These are phyloP conservation scores for Drosophila auraria DNA, from an alignment of 1,140 invertebrate genomes.

Conservation along the genomic window DNA sequence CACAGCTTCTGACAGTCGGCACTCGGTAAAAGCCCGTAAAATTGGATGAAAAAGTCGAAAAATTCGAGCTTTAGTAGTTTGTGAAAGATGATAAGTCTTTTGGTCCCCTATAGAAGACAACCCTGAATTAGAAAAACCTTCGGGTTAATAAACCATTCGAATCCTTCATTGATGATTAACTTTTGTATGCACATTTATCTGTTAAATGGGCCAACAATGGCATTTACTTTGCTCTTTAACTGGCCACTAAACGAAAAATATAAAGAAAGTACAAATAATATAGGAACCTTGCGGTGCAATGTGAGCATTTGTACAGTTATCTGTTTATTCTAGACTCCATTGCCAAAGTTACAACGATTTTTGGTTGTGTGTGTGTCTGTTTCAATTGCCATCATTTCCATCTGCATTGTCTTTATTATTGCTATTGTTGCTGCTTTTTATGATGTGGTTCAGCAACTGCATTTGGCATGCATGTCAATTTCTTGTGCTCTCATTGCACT, in stretches of 20 bases:
- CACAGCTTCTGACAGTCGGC: constrained; percentile 22
- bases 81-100: not conserved
- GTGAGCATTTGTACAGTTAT: constrained; percentile 56
- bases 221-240: constrained; percentile 27
- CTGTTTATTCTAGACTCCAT: constrained; percentile 38
- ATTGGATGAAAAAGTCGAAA: not conserved
- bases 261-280: not conserved
- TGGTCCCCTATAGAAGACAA: not conserved
- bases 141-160: not conserved
- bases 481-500: constrained; percentile 46
- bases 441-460: constrained; percentile 62
- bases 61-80: not conserved
- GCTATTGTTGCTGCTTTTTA: constrained; percentile 58
- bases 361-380: constrained; percentile 14
- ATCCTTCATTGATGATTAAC: constrained; percentile 28
- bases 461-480: constrained; percentile 58
- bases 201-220: constrained; percentile 7
- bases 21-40: constrained; percentile 14
- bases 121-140: not conserved
- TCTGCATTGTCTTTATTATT: constrained; percentile 58
- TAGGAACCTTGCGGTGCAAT: constrained; percentile 16
- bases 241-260: not conserved
- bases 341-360: constrained; percentile 41
- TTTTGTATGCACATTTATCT: constrained; percentile 1
- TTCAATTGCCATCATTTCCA: constrained; percentile 42